Percentiles rank a stretch among this genome's conserved stretches.
These are phyloP conservation scores for Minunthozetes semirufus DNA, from an alignment of 2,888 invertebrate species.

Conservation along the genomic window DNA sequence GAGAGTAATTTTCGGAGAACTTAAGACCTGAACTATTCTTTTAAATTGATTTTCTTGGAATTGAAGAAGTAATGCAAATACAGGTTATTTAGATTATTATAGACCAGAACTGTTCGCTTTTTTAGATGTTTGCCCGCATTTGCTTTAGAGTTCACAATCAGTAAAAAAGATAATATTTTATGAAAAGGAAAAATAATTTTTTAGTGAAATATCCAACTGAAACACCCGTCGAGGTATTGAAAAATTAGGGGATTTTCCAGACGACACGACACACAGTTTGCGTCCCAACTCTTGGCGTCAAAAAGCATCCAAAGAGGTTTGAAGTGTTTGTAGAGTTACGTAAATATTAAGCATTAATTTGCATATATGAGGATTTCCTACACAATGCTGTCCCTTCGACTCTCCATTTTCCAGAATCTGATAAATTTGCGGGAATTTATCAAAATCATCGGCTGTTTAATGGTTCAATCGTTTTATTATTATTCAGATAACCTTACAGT, in stretches of 20 bases:
- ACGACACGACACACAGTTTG: background rate
- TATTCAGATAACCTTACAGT: conserved; percentile 3
- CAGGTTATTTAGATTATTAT: conserved; percentile 10
- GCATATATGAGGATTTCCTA: background rate
- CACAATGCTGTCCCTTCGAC: background rate
- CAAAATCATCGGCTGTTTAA: conserved; percentile 12
- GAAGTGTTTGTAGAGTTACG: conserved; percentile 8
- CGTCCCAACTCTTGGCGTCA: too few relatives aligned
- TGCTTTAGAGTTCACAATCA: conserved; percentile 8
- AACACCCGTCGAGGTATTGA: conserved; percentile 14
- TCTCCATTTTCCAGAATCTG: background rate
- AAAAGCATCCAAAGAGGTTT: background rate
- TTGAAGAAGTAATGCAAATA: background rate
- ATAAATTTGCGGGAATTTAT: conserved; percentile 8
- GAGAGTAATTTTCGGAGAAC: background rate
- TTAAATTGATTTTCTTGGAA: conserved; percentile 2
- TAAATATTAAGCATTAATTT: background rate
- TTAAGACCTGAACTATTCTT: background rate
- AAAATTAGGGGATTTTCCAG: conserved; percentile 2
- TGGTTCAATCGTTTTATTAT: conserved; percentile 5
- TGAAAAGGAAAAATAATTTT: background rate
- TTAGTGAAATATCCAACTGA: background rate
- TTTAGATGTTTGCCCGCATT: background rate
- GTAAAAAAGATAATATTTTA: background rate
- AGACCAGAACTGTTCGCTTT: background rate